phyloP scores from a whole-genome alignment of 2,888 invertebrate genomes.

The Dasypogon diadema region DNA sequence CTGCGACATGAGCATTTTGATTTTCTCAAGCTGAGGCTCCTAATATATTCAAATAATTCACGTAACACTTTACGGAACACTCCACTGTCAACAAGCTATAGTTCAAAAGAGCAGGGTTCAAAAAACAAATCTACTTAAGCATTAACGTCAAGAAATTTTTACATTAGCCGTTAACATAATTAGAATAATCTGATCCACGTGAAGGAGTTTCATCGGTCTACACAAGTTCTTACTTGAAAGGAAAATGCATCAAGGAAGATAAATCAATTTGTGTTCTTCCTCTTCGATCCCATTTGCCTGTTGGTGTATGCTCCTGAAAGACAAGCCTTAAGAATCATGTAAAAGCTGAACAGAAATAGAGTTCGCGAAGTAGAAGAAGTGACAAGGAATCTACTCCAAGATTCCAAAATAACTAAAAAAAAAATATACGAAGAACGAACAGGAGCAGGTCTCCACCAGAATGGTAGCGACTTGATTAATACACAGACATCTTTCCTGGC shows the following conservation, averaged over 20 bases:
- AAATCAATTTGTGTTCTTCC: slow-evolving; percentile 34
- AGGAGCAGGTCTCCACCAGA: slow-evolving; percentile 11
- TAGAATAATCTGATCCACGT: neutral
- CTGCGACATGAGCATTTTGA: too few species aligned
- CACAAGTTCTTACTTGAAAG: neutral
- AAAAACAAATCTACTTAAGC: too few species aligned
- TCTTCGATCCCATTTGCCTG: slow-evolving; percentile 35
- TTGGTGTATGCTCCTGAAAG: slow-evolving; percentile 24
- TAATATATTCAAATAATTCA: too few species aligned
- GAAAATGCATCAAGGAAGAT: slow-evolving; percentile 26
- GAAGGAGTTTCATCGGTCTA: neutral
- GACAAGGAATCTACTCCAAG: slow-evolving; percentile 29
- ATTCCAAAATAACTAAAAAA: slow-evolving; percentile 9
- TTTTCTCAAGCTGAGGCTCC: too few species aligned
- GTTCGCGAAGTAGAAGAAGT: slow-evolving; percentile 28
- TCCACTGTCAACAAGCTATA: too few species aligned
- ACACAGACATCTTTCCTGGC: slow-evolving; percentile 32
- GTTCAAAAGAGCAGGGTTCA: too few species aligned
- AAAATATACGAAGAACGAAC: neutral
- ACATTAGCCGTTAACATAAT: slow-evolving; percentile 31
- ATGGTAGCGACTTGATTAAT: slow-evolving; percentile 46
- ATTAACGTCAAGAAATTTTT: too few species aligned
- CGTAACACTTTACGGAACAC: too few species aligned
- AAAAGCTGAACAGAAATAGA: neutral
- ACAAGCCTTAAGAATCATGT: slow-evolving; percentile 23